These are phyloP conservation scores for Haemorhous mexicanus DNA, from an alignment of 2,113 vertebrate species.

Conservation along the genomic window DNA sequence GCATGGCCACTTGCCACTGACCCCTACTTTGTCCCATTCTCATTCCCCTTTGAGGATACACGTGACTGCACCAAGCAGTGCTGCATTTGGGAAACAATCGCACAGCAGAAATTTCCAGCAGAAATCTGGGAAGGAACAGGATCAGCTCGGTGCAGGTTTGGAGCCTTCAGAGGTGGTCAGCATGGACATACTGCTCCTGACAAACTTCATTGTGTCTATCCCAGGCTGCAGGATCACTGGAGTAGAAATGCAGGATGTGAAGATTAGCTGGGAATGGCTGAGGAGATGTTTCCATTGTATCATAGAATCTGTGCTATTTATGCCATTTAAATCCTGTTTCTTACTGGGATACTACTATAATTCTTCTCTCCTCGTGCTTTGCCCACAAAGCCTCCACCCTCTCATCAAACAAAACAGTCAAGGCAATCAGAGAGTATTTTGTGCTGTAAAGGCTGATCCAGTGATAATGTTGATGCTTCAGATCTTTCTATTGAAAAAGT, in stretches of 20 bases:
- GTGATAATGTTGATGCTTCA: not conserved
- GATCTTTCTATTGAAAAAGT: not conserved
- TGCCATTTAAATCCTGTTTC: not conserved
- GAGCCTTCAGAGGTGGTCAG: conserved; percentile 42
- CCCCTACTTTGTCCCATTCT: conserved; percentile 65
- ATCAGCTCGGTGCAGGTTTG: not conserved
- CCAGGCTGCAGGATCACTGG: conserved; percentile 11
- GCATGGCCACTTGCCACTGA: conserved; percentile 80
- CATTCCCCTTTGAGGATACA: conserved; percentile 59
- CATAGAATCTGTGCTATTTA: not conserved
- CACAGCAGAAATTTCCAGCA: conserved; percentile 5
- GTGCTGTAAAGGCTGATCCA: not conserved
- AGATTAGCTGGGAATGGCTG: not conserved
- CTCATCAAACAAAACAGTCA: fast-evolving
- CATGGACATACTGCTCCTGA: not conserved
- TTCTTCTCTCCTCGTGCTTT: not conserved
- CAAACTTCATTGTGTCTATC: not conserved
- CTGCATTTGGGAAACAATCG: not conserved
- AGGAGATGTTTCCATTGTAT: not conserved
- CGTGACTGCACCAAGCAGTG: not conserved
- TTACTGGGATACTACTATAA: not conserved
- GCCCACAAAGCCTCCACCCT: not conserved
- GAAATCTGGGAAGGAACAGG: conserved; percentile 51
- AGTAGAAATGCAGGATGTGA: conserved; percentile 21
- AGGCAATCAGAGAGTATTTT: not conserved